A percentile compares a stretch with the other conserved stretches of the same genome.
Evolutionary conservation across 2,113 vertebrate species (phyloP).

Genomic region (Falcunculus frontatus): DNA sequence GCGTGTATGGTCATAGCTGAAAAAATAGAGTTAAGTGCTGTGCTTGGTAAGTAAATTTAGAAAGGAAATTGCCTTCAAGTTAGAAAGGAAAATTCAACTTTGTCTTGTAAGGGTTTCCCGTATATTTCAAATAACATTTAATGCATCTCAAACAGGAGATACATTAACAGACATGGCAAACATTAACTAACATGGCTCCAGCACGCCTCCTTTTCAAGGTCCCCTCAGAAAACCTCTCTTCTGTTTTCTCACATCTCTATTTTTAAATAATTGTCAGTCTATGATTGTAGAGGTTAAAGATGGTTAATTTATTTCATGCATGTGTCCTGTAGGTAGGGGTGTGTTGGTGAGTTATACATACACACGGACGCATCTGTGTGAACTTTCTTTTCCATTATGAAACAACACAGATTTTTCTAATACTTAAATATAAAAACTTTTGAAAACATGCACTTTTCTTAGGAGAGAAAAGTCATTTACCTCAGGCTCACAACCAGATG

Average conservation of each 20-base stretch:
- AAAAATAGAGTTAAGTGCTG: not conserved
- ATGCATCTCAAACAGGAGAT: not conserved
- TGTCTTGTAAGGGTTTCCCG: not conserved
- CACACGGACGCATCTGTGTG: fast-evolving
- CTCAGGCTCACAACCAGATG: not conserved
- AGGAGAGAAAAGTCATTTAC: not conserved
- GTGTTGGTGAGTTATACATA: not conserved
- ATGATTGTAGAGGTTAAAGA: not conserved
- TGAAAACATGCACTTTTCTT: not conserved
- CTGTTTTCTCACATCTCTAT: not conserved
- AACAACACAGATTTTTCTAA: not conserved
- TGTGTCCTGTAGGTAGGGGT: fast-evolving
- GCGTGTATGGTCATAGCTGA: not conserved
- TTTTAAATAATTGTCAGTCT: not conserved
- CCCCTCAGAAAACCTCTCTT: not conserved
- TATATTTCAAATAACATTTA: not conserved
- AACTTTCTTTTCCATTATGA: not conserved
- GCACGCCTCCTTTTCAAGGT: not conserved
- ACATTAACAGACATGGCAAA: too few species aligned
- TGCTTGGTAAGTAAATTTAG: not conserved
- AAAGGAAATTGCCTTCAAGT: not conserved
- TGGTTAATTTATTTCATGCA: not conserved
- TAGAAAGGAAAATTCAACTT: not conserved
- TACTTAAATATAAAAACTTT: not conserved
- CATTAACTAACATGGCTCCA: not conserved